Evolutionary conservation across 2,888 invertebrate genomes (phyloP), one percentile per base, ranked within the genome.

Genomic region (Dasypogon diadema): DNA sequence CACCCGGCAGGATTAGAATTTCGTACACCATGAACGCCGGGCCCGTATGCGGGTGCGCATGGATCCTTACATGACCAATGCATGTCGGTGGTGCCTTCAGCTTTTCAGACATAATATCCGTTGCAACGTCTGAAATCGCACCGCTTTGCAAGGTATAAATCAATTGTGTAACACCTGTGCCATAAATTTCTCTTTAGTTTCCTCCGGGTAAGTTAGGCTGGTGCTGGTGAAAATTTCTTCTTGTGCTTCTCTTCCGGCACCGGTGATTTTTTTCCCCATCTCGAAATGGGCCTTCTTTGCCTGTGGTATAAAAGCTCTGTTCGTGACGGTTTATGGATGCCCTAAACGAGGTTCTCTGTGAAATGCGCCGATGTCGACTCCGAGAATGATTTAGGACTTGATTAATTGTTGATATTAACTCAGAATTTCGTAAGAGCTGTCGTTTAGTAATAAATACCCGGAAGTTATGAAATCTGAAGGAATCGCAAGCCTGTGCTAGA

Each of bases 91-190:
- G 26, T 51, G 18, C 54, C 70, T 54, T 54, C 70, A 70, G 34
- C 54, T 34, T 48, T 14, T 46, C 65, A 46, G 42, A 46, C 65
- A 46, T 65, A 24, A 46, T 65, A 65, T 42, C 65, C 65, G 37
- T 37, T 65, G 70, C 54, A 70, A 10, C 48, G 51, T 8, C 54
- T 30, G 70, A 54, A 51, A 54, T 54, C 70, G 54, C 70, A 51
- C 54, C 70, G 51, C 54, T 70, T 70, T 54, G 30, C 70, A 30
- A 21, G 18, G 22, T 34, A 79, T 79, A 79, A 79, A 79, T 79
- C 79, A 79, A 78, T 78, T 77, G 77, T 76, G 79, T 79, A 77
- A 77, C 77, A 79, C 77, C 77, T 79, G 79, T 68, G 76, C 76
- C 75, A 79, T 79, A 78, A 79, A 79, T 79, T 75, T 73, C 58